Base-by-base conservation (phyloP, 2,888 invertebrate genomes). In the Galerucella pusilla region DNA sequence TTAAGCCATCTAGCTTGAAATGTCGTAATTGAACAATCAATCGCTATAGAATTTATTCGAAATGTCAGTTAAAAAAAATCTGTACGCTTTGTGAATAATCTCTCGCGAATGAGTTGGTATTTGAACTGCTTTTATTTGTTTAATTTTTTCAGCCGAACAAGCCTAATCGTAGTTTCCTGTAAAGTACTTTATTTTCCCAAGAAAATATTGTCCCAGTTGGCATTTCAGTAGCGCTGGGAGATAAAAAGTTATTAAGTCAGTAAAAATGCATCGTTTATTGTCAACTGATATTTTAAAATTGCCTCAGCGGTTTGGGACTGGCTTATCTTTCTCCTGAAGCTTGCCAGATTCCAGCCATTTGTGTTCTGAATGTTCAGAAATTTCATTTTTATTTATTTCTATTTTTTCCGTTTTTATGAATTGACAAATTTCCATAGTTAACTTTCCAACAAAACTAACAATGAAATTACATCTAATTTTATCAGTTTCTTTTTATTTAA, bases 271-370 rank as follows among this genome's bases (percentile, higher is more conserved):
- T 74, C 78, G 75, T 78, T 76, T 76, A 78, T 78, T 75, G 78
- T 76, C 76, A 77, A 79, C 79, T 77, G 79, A 77, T 79, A 79
- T 79, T 79, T 71, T 76, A 72, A 78, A 79, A 79, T 79, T 79
- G 75, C 79, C 77, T 79, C 73, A 49, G 79, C 68, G 79, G 75
- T 76, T 79, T 79, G 79, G 79, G 79, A 79, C 64, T 63, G 35
- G 77, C 76, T 79, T 79, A 79, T 79, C 79, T 74, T 67, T 72
- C 60, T 68, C 65, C 61, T 65, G 67, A 57, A 71, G 75, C 73
- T 69, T 75, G 75, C 76, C 78, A 76, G 75, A 75, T 77, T 74
- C 68, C 73, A 73, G 67, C 66, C 63, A 70, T 16, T 70, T 52
- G 20, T 52, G 46, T 54, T 63, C 63, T 59, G 60, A 63, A 42